A percentile compares a stretch with the other conserved stretches of the same genome.
These are phyloP conservation scores for Xanthorhoe designata DNA, from an alignment of 2,888 invertebrate species.

Conservation along the genomic window DNA sequence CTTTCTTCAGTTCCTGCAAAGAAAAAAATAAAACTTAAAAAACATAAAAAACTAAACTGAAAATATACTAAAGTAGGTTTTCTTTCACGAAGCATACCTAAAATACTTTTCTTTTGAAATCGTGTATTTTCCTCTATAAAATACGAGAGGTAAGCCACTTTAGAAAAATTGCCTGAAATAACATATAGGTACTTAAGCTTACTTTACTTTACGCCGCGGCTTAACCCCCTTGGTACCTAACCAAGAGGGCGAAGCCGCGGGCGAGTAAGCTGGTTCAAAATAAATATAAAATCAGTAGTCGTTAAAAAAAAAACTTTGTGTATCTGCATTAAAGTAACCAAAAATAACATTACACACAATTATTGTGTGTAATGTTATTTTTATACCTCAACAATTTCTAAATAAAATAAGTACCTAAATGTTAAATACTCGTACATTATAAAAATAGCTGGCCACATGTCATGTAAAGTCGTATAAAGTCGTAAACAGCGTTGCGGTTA, in stretches of 20 bases:
- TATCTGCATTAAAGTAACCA: conserved; percentile 41
- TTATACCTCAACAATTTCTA: conserved; percentile 34
- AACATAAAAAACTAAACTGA: conserved; percentile 50
- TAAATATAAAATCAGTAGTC: too few relatives aligned
- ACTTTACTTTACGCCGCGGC: too few relatives aligned
- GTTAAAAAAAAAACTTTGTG: too few relatives aligned
- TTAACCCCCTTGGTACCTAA: too few relatives aligned
- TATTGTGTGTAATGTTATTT: too few relatives aligned
- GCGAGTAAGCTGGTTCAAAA: too few relatives aligned
- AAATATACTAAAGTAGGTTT: not conserved
- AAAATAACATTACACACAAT: conserved; percentile 53
- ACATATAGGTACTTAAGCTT: not conserved
- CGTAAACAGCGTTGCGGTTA: conserved; percentile 47
- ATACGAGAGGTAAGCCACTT: too few relatives aligned
- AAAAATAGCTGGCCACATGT: conserved; percentile 39
- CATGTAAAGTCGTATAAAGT: conserved; percentile 43
- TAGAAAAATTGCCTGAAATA: too few relatives aligned
- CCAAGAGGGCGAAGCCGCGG: too few relatives aligned
- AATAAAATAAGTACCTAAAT: conserved; percentile 33
- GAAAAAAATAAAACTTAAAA: conserved; percentile 65
- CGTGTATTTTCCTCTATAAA: too few relatives aligned
- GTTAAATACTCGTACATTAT: conserved; percentile 7
- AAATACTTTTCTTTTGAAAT: too few relatives aligned
- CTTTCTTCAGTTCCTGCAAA: conserved; percentile 70
- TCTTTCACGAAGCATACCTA: too few relatives aligned